Conservation (phyloP, 1,140 invertebrate genomes). For the Drosophila pandora region DNA sequence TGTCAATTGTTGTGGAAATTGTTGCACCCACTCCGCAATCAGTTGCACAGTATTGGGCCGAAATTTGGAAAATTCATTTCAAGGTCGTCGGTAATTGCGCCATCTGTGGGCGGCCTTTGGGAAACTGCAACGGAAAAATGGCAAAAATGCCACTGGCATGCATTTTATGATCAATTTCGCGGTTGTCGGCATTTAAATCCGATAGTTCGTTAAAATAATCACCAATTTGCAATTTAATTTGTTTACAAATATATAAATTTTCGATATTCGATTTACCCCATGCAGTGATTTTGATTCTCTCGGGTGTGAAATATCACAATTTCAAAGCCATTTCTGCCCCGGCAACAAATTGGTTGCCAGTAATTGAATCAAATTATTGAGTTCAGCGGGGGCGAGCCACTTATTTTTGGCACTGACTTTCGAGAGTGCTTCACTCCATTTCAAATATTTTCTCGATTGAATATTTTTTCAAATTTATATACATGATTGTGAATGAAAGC, state of each 20-base stretch:
- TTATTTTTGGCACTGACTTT: constrained; percentile 6
- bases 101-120: too few relatives aligned
- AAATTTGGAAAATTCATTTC: constrained; percentile 21
- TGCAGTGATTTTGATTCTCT: not conserved
- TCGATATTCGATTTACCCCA: not conserved
- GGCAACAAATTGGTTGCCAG: constrained; percentile 17
- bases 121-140: constrained; percentile 2
- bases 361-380: constrained; percentile 25
- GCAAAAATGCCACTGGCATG: not conserved
- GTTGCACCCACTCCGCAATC: not conserved
- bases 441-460: not conserved
- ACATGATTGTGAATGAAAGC: not conserved
- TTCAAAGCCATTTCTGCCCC: constrained; percentile 11
- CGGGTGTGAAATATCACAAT: constrained; percentile 18
- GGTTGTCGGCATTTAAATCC: constrained; percentile 8
- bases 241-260: constrained; percentile 20
- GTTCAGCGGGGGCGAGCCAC: constrained; percentile 13
- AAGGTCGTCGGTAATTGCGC: not conserved
- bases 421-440: not conserved
- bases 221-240: constrained; percentile 37
- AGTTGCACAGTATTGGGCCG: not conserved
- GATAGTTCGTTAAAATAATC: constrained; percentile 40
- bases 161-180: constrained; percentile 10
- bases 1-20: constrained; percentile 33
- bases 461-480: not conserved